A percentile compares a stretch with the other conserved stretches of the same genome.
Conservation (phyloP, 2,888 invertebrate species). For the Caprella mutica region DNA sequence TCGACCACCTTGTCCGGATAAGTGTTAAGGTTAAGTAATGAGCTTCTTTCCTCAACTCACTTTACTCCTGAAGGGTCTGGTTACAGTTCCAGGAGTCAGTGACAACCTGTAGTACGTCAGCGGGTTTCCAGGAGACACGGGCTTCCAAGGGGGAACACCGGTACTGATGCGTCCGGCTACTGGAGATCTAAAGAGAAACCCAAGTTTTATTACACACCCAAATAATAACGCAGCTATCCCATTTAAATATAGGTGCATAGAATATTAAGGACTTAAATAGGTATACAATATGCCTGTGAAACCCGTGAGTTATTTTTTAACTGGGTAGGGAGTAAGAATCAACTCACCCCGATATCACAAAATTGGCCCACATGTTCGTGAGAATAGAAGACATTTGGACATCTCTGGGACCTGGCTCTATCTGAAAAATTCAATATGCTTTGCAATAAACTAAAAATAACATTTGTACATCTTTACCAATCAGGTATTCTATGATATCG, state of each 20-base stretch:
- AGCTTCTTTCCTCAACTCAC: slow-evolving; percentile 3
- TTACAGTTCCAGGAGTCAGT: slow-evolving; percentile 21
- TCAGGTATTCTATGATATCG: no score
- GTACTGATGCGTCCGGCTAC: neutral
- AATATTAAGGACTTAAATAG: no score
- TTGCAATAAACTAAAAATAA: no score
- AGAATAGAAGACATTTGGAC: slow-evolving; percentile 7
- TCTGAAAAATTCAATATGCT: no score
- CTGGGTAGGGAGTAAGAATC: no score
- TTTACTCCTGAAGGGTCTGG: slow-evolving; percentile 21
- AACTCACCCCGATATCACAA: slow-evolving; percentile 12
- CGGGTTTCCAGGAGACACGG: slow-evolving; percentile 23
- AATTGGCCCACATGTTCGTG: slow-evolving; percentile 9
- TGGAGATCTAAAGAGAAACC: neutral
- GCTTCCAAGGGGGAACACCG: slow-evolving; percentile 18
- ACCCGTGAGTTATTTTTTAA: no score
- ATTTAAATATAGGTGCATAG: no score
- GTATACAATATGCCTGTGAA: no score
- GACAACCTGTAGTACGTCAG: slow-evolving; percentile 25
- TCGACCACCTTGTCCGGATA: neutral
- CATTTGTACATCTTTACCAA: no score
- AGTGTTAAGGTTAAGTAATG: neutral
- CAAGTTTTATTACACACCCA: no score
- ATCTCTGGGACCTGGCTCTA: slow-evolving; percentile 1
- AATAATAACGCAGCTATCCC: no score